Base-by-base conservation (phyloP, 2,888 invertebrate species). In the Oegoconia quadripuncta region DNA sequence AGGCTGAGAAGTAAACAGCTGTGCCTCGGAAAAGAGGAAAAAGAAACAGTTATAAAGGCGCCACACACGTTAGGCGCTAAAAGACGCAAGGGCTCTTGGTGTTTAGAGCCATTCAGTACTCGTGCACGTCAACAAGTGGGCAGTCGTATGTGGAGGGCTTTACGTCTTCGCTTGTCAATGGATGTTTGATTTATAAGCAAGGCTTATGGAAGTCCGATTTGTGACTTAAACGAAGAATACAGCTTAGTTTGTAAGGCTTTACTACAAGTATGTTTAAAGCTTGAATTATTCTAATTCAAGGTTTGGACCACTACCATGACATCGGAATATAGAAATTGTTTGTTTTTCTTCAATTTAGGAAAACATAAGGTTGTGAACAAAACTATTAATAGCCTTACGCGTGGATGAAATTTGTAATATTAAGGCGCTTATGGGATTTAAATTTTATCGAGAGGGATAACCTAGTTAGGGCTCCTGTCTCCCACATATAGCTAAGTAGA, bases 51-150 rank as follows among this genome's bases (percentile, higher is more conserved):
- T 44, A 37, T 50, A 39, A 53, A 49, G 42, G 40, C 37, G 15
- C 38, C 27, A 37, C 33, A 48, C 30, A 46, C 34, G 60, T 55
- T 59, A 57, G 48, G 55, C 61, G 64, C 59, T 68, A 72, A 77
- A 74, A 78, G 78, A 75, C 69, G 64, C 50, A 56, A 65, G 62
- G 55, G 70, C 79, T 59, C 82, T 82, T 56, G 42, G 55, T 44
- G 50, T 51, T 55, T 72, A 83, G 82, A 56, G 74, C 76, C 62
- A 79, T 84, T 57, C 65, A 73, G 64, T 54, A 62, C 56, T 68
- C 70, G 59, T 64, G 58, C 46, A 55, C 59, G 52, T 67, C 74
- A 76, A 81, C 80, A 81, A 82, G 86, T 80, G 80, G 79, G 68
- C 66, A 74, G 73, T 70, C 64, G 65, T 69, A 62, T 67, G 59